A percentile compares a stretch with the other conserved stretches of the same genome.
Conservation (phyloP, 2,113 vertebrate genomes). For the Malurus melanocephalus region DNA sequence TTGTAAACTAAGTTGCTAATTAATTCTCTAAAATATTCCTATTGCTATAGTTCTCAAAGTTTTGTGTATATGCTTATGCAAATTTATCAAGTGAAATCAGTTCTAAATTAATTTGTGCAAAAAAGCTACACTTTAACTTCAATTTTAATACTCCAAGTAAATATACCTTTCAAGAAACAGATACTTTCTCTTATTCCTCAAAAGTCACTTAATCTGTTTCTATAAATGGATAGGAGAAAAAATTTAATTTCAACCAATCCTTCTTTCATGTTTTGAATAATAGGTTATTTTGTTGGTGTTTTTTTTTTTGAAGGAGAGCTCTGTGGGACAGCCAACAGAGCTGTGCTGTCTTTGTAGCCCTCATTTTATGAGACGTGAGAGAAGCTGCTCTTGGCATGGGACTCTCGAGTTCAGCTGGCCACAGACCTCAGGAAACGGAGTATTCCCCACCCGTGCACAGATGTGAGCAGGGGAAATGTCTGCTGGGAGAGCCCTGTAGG, state of each 20-base stretch:
- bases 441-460: background rate
- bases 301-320: background rate
- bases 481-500: background rate
- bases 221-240: background rate
- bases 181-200: background rate
- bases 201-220: background rate
- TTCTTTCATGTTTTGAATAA: constrained; percentile 2
- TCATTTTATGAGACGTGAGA: background rate
- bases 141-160: background rate
- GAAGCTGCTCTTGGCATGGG: background rate
- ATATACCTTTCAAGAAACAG: background rate
- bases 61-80: background rate
- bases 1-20: background rate
- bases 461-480: background rate
- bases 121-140: background rate
- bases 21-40: background rate
- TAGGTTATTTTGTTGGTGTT: background rate
- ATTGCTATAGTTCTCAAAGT: background rate
- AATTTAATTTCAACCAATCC: background rate
- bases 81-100: background rate
- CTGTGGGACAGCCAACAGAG: constrained; percentile 5
- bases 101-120: background rate
- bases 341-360: background rate
- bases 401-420: background rate
- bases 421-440: background rate